Evolutionary conservation across 2,797 vertebrate species (phyloP).

Genomic region (Pempheris klunzingeri): DNA sequence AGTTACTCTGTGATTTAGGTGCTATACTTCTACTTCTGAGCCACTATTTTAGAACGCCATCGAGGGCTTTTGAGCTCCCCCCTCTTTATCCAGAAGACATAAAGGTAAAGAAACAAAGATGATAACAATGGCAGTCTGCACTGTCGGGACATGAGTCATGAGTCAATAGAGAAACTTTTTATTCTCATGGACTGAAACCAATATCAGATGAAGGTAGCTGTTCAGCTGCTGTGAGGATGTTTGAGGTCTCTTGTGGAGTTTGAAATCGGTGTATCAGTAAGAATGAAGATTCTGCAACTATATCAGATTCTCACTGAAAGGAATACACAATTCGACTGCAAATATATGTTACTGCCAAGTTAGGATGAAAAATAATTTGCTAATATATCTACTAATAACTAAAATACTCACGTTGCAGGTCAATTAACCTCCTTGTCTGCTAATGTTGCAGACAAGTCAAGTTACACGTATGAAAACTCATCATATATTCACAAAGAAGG

Average conservation of each 20-base stretch:
- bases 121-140: neutral
- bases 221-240: neutral
- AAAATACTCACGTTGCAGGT: neutral
- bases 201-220: neutral
- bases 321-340: neutral
- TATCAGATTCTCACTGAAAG: neutral
- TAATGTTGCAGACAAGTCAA: neutral
- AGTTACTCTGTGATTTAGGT: neutral
- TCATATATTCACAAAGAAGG: neutral
- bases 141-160: neutral
- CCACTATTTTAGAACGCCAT: no score
- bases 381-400: no score
- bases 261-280: neutral
- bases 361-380: neutral
- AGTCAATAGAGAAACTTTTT: neutral
- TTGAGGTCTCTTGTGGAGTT: neutral
- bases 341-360: neutral
- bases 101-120: neutral
- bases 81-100: no score
- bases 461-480: neutral
- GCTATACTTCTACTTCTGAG: neutral
- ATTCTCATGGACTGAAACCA: neutral
- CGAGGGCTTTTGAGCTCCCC: no score
- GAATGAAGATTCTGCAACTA: neutral
- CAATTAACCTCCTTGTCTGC: neutral